Evolutionary conservation across 1,140 invertebrate species (phyloP).

Genomic region (Lasioglossum albipes): DNA sequence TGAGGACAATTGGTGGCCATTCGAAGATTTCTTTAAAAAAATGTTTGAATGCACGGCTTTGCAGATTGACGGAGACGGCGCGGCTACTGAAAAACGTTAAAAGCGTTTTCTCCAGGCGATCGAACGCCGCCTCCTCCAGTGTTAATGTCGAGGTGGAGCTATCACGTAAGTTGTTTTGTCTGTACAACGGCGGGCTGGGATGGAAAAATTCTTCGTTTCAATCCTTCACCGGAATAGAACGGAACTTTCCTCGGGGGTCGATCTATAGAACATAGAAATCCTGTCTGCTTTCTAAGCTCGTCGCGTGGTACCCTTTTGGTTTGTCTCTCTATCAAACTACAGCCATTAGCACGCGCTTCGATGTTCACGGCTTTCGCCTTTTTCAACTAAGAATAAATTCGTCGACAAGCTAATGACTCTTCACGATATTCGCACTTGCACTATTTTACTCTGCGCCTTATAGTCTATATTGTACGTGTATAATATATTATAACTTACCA

Average conservation of each 20-base stretch:
- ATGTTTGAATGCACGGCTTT: slow-evolving; percentile 75
- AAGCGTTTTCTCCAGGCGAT: slow-evolving; percentile 92
- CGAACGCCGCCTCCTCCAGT: slow-evolving; percentile 86
- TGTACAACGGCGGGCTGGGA: slow-evolving; percentile 38
- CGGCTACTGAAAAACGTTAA: slow-evolving; percentile 94
- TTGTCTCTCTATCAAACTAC: slow-evolving; percentile 6
- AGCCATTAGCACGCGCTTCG: slow-evolving; percentile 42
- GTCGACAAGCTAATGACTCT: slow-evolving; percentile 4
- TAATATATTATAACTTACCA: background rate
- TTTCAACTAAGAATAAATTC: background rate
- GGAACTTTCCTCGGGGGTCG: background rate
- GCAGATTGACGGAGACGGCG: slow-evolving; percentile 96
- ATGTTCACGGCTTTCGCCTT: slow-evolving; percentile 42
- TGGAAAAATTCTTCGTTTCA: background rate
- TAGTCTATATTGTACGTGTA: slow-evolving; percentile 4
- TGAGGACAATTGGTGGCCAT: slow-evolving; percentile 8
- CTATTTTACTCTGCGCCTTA: slow-evolving; percentile 3
- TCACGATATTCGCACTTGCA: slow-evolving; percentile 47
- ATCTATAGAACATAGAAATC: slow-evolving; percentile 16
- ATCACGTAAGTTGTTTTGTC: slow-evolving; percentile 89
- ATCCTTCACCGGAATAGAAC: background rate
- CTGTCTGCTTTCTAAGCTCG: background rate
- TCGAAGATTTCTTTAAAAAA: slow-evolving; percentile 51
- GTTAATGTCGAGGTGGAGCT: slow-evolving; percentile 92
- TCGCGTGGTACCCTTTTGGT: slow-evolving; percentile 6